phyloP scores from a whole-genome alignment of 2,113 vertebrate genomes.

The Columba janthina region DNA sequence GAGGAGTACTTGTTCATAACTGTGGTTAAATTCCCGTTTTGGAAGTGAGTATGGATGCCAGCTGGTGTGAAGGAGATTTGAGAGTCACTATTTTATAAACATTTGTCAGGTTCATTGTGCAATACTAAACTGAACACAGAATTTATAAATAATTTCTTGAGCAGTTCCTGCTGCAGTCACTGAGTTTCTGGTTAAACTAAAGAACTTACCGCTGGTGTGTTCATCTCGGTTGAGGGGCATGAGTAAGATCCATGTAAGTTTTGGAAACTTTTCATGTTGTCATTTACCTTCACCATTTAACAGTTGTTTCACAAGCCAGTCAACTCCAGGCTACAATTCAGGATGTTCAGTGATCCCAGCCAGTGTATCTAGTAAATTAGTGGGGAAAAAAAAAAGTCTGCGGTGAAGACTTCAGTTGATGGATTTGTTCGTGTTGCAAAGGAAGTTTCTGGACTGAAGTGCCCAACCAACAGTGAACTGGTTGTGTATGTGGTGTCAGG shows the following conservation, averaged over 20 bases:
- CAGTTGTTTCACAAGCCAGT: neutral
- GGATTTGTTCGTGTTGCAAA: rapidly evolving
- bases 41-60: neutral
- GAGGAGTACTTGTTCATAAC: neutral
- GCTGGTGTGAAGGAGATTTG: neutral
- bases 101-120: neutral
- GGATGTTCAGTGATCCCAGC: neutral
- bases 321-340: neutral
- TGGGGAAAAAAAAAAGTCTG: neutral
- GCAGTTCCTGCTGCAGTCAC: neutral
- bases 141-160: neutral
- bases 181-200: neutral
- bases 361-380: neutral
- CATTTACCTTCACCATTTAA: neutral
- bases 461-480: neutral
- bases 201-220: neutral
- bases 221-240: rapidly evolving
- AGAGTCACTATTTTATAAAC: neutral
- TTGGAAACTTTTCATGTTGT: neutral
- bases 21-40: neutral
- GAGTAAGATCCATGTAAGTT: neutral
- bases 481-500: rapidly evolving
- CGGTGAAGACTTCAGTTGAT: neutral
- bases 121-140: neutral
- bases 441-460: neutral